Conservation (phyloP, 2,888 invertebrate genomes). For the Clistopyga incitator region DNA sequence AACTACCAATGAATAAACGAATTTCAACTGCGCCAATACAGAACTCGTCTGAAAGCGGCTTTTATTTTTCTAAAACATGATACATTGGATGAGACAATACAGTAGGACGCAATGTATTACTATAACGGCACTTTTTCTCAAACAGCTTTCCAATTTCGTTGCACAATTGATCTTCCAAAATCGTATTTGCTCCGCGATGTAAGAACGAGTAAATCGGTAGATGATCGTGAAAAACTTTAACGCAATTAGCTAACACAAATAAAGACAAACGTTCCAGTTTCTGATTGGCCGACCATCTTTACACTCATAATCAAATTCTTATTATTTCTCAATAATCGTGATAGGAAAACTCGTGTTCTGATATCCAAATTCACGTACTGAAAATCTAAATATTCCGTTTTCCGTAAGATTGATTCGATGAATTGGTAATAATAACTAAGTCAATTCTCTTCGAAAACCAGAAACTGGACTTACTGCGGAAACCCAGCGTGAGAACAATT, state of each 20-base stretch:
- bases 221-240: constrained; percentile 38
- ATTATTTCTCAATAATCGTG: background rate
- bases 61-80: constrained; percentile 38
- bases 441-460: background rate
- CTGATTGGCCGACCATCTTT: background rate
- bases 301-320: background rate
- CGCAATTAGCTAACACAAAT: constrained; percentile 39
- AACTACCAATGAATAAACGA: constrained; percentile 55
- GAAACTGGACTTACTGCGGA: constrained; percentile 10
- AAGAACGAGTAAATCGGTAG: background rate
- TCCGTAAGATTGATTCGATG: background rate
- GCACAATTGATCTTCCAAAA: constrained; percentile 7
- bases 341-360: background rate
- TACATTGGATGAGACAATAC: constrained; percentile 38
- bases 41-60: background rate
- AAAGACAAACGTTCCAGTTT: constrained; percentile 1
- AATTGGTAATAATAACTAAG: background rate
- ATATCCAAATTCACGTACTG: background rate
- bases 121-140: background rate
- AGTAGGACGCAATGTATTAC: background rate
- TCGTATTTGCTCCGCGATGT: background rate
- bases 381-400: background rate
- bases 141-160: background rate
- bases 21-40: constrained; percentile 11
- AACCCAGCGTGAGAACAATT: constrained; percentile 50